Conservation (phyloP, 1,140 invertebrate species). For the Scaptomyza hsui region DNA sequence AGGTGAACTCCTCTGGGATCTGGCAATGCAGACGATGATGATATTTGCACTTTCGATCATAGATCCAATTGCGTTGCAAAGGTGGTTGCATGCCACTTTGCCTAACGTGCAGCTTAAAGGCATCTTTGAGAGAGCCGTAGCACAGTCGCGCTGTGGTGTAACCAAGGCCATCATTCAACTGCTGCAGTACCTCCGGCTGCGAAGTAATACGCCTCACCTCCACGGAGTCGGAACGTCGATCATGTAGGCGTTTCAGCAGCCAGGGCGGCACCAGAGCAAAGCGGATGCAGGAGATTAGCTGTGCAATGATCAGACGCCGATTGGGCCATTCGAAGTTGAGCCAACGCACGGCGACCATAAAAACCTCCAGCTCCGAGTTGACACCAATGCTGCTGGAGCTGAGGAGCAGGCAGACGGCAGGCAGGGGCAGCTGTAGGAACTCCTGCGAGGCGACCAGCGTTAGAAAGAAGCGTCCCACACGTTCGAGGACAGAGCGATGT, state of each 20-base stretch:
- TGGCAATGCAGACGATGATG: slow-evolving; percentile 60
- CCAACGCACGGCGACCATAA: slow-evolving; percentile 64
- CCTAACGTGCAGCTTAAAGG: slow-evolving; percentile 40
- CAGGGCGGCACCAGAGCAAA: slow-evolving; percentile 59
- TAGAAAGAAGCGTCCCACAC: slow-evolving; percentile 51
- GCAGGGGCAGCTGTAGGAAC: slow-evolving; percentile 41
- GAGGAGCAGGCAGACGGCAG: slow-evolving; percentile 33
- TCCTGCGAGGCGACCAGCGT: slow-evolving; percentile 54
- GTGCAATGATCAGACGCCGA: slow-evolving; percentile 6
- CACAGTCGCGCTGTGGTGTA: slow-evolving; percentile 55
- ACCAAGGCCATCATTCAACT: slow-evolving; percentile 55
- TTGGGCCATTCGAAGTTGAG: slow-evolving; percentile 53
- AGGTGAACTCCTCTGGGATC: slow-evolving; percentile 33
- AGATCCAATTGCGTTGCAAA: slow-evolving; percentile 51
- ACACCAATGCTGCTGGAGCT: slow-evolving; percentile 43
- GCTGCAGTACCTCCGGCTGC: slow-evolving; percentile 35
- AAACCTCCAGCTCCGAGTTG: slow-evolving; percentile 58
- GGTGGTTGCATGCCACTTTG: slow-evolving; percentile 27
- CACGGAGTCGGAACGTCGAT: neutral
- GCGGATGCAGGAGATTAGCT: slow-evolving; percentile 31
- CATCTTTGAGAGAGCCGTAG: slow-evolving; percentile 48
- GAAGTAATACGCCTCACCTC: slow-evolving; percentile 29
- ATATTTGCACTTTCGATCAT: slow-evolving; percentile 48
- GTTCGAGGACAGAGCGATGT: slow-evolving; percentile 13
- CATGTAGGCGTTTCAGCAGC: slow-evolving; percentile 43